phyloP scores from a whole-genome alignment of 1,140 invertebrate genomes.

The Pararge aegeria region DNA sequence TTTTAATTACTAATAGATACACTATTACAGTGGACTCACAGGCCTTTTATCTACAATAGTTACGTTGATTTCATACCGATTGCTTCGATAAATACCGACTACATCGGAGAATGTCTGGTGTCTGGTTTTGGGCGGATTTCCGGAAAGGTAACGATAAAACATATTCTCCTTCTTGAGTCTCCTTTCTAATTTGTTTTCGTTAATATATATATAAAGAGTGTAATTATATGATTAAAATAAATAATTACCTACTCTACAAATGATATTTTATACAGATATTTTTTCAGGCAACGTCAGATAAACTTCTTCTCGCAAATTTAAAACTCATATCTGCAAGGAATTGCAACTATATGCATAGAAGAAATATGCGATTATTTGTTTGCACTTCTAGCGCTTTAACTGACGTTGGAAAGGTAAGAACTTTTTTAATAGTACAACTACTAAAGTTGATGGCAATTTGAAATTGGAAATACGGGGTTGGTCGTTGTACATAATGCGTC shows the following conservation, averaged over 20 bases:
- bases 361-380: conserved; percentile 44
- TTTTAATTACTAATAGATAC: neutral
- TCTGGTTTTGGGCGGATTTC: conserved; percentile 53
- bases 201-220: too few relatives aligned
- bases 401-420: conserved; percentile 47
- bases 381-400: conserved; percentile 40
- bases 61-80: conserved; percentile 42
- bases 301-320: conserved; percentile 41
- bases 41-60: conserved; percentile 38
- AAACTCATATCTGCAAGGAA: conserved; percentile 26
- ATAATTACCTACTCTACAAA: neutral
- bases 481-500: too few relatives aligned
- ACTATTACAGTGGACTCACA: conserved; percentile 36
- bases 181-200: too few relatives aligned
- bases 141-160: conserved; percentile 14
- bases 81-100: conserved; percentile 35
- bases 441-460: too few relatives aligned
- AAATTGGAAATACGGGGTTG: too few relatives aligned
- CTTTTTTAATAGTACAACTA: neutral
- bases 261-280: neutral
- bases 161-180: too few relatives aligned
- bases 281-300: conserved; percentile 33
- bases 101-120: conserved; percentile 45
- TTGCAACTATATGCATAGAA: conserved; percentile 36
- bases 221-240: neutral